These are phyloP conservation scores for Shinisaurus crocodilurus DNA, from an alignment of 2,113 vertebrate genomes.

Conservation along the genomic window DNA sequence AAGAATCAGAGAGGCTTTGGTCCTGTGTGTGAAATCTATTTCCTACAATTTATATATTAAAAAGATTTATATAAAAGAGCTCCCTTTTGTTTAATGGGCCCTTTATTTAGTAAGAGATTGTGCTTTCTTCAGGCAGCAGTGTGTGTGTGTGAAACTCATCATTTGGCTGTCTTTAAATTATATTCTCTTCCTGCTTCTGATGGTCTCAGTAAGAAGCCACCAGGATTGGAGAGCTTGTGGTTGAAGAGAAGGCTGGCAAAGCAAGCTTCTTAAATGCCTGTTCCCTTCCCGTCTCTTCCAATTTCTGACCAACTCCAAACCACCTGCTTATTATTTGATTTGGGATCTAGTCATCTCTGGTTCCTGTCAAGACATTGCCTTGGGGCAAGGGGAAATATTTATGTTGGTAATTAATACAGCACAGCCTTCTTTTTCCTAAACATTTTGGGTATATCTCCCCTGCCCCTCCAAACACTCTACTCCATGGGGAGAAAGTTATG, in stretches of 20 bases:
- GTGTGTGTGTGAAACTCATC: constrained; percentile 18
- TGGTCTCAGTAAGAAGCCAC: constrained; percentile 46
- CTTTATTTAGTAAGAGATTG: background rate
- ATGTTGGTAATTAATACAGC: constrained; percentile 61
- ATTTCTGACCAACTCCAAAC: constrained; percentile 36
- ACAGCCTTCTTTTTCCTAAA: constrained; percentile 16
- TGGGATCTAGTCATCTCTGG: constrained; percentile 48
- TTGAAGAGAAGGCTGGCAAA: constrained; percentile 32
- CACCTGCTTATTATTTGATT: constrained; percentile 43
- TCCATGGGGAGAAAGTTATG: background rate
- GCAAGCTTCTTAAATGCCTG: constrained; percentile 9
- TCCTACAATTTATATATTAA: constrained; percentile 6
- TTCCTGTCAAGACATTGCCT: constrained; percentile 30
- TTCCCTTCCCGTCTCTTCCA: constrained; percentile 62
- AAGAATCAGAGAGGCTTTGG: constrained; percentile 47
- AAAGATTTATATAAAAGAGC: too few relatives aligned
- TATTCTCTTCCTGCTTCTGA: constrained; percentile 18
- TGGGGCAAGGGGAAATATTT: constrained; percentile 41
- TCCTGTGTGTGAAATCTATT: constrained; percentile 5
- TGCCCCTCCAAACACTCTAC: background rate
- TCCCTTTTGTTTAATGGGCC: background rate
- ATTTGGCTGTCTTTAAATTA: constrained; percentile 37
- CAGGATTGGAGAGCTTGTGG: constrained; percentile 43
- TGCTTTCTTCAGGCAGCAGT: constrained; percentile 39
- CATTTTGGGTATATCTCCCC: background rate